Base-by-base conservation (phyloP, 2,113 vertebrate species). In the Nestor notabilis region DNA sequence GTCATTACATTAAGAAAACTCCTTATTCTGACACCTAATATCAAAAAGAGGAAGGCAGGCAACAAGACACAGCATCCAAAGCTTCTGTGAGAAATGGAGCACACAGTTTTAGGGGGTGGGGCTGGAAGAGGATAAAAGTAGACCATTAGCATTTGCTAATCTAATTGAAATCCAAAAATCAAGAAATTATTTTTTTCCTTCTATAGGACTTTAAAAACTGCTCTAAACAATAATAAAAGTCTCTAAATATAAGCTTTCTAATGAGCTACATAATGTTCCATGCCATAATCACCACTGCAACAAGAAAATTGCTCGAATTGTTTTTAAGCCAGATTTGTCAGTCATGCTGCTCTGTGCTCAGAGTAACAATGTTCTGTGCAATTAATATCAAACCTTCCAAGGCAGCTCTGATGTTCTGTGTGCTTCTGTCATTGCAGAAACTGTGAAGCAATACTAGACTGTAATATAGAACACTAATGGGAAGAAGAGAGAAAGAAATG, bases 381-480 rank as follows among this genome's bases (percentile, higher is more conserved):
- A 96, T 96, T 97, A 95, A 95, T 96, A 93, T 64, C 69, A 95
- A 95, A 52, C 52, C 64, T 94, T 94, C 46, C 75, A 92, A 93
- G 68, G 77, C 80, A 83, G 47, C 77, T 87, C 61, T 72, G 68
- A 93, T 81, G 24, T 58, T 84, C 47, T 66, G 17, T 47, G 53
- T 75, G 23, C 43, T 87, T 93, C 74, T 91, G n/a, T 74, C 47
- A 64, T 56, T 95, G 58, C 39, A 88, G 78, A 86, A 88, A 81
- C 27, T 4, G 21, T 0, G 9, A 87, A 87, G 20, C 37, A 46
- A n/a, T 82, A n/a, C 41, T 65, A 76, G 33, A 75, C 17, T 58
- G 5, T 37, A 81, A 63, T n/a, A 71, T 1, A 47, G 64, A 92
- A 28, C 37, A 55, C 8, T 2, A 6, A 68, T 41, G 65, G 27